Percentiles rank a stretch among this genome's conserved stretches.
These are phyloP conservation scores for Dexiosoma caninum DNA, from an alignment of 2,888 invertebrate species.

Conservation along the genomic window DNA sequence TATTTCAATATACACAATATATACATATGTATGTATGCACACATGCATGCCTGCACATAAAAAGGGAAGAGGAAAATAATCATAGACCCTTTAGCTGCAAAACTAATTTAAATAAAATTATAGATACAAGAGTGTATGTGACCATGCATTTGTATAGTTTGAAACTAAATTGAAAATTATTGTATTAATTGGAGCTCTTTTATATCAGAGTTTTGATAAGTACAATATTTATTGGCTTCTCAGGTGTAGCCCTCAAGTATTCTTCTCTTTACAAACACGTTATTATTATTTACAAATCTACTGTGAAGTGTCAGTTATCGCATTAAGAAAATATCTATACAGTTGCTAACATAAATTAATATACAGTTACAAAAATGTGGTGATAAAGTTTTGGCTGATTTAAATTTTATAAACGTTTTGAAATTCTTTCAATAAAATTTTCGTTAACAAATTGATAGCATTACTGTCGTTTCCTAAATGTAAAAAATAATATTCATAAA, in stretches of 20 bases:
- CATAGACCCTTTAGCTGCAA: background rate
- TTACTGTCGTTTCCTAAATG: too few relatives aligned
- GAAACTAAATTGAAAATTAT: background rate
- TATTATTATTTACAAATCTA: background rate
- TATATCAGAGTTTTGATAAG: background rate
- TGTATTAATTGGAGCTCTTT: background rate
- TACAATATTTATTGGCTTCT: background rate
- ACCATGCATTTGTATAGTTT: too few relatives aligned
- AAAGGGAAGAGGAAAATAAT: background rate
- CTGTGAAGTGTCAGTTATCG: too few relatives aligned
- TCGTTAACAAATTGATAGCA: too few relatives aligned
- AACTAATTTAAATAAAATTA: background rate
- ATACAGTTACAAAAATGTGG: background rate
- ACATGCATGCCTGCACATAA: too few relatives aligned
- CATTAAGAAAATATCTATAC: background rate
- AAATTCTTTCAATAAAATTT: too few relatives aligned
- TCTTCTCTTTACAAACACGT: background rate
- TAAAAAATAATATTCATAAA: too few relatives aligned
- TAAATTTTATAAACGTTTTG: too few relatives aligned
- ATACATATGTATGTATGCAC: too few relatives aligned
- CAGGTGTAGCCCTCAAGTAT: background rate
- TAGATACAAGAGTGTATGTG: too few relatives aligned
- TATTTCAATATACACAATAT: background rate
- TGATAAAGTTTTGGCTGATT: too few relatives aligned
- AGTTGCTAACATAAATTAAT: background rate